Base-by-base conservation (phyloP, 2,113 vertebrate species). In the Plotosus lineatus region DNA sequence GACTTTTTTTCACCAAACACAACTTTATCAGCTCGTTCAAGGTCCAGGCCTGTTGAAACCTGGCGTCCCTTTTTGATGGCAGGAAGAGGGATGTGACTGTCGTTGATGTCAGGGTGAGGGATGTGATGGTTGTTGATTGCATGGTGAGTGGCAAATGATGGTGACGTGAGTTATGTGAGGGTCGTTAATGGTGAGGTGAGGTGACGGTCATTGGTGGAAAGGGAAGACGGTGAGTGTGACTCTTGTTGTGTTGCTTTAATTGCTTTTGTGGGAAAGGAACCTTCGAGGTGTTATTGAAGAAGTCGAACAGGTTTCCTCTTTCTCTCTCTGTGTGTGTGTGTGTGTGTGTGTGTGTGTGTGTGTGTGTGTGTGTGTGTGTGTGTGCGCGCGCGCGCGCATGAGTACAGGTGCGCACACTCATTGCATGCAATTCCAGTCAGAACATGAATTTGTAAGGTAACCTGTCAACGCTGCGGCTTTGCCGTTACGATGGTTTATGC, bases 401-500 rank as follows among this genome's bases (percentile, higher is more conserved):
- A 76, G 38, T 75, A 38, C 50, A 50, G 5, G 5, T 65, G 58
- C 28, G 21, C 28, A 31, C n/a, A 44, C 17, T 21, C 2, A 4
- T 73, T 50, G 78, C 77, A 28, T 58, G 78, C 46, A 28, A 38
- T 86, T 89, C 91, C 14, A 83, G 90, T 88, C 68, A 77, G 83
- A 85, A 86, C 90, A 83, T 81, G 90, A 86, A 66, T 71, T 72
- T 8, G n/a, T 86, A 80, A 89, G 61, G 84, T 87, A 83, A 85
- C 79, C 58, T 23, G 79, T 55, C 78, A 88, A 55, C 68, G 81
- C 73, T 85, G 66, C 76, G 66, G 80, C 81, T 87, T 82, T 69
- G 69, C 73, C 81, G 23, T 19, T 48, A 38, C n/a, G 51, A 42
- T 63, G 80, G 40, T 79, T 61, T 56, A 53, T 51, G 11, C 12